These are phyloP conservation scores for Drosophila mimica DNA, from an alignment of 2,888 invertebrate genomes.

Conservation along the genomic window DNA sequence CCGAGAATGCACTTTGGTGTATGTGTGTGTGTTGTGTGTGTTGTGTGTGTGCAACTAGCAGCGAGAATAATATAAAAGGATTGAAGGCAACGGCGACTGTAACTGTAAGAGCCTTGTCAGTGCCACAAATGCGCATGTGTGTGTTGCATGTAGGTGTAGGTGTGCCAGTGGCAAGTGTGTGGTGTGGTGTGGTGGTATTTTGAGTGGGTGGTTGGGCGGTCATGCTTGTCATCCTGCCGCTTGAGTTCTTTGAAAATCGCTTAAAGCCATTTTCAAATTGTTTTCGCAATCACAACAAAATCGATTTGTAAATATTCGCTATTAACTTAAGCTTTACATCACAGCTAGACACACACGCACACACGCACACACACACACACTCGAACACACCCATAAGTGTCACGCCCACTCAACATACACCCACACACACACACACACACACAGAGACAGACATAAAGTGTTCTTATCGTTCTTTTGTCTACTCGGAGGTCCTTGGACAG, in stretches of 20 bases:
- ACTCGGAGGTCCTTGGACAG: slow-evolving; percentile 27
- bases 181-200: background rate
- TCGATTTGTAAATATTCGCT: slow-evolving; percentile 71
- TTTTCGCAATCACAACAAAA: slow-evolving; percentile 74
- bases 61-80: slow-evolving; percentile 42
- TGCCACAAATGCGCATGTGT: slow-evolving; percentile 32
- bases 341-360: slow-evolving; percentile 17
- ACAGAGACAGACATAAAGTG: slow-evolving; percentile 33
- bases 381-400: slow-evolving; percentile 10
- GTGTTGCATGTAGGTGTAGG: slow-evolving; percentile 4
- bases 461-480: slow-evolving; percentile 46
- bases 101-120: slow-evolving; percentile 28
- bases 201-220: slow-evolving; percentile 24
- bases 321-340: slow-evolving; percentile 57
- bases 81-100: slow-evolving; percentile 27
- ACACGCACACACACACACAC: slow-evolving; percentile 6
- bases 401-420: slow-evolving; percentile 27
- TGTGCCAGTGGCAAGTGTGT: background rate
- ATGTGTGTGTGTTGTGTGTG: background rate
- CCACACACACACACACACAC: slow-evolving; percentile 5
- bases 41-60: slow-evolving; percentile 3
- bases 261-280: slow-evolving; percentile 77
- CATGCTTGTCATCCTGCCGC: slow-evolving; percentile 64
- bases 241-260: slow-evolving; percentile 64
- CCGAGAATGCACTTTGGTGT: slow-evolving; percentile 33